A percentile compares a stretch with the other conserved stretches of the same genome.
Evolutionary conservation across 2,888 invertebrate genomes (phyloP).

Genomic region (Philopedon plagiatum): DNA sequence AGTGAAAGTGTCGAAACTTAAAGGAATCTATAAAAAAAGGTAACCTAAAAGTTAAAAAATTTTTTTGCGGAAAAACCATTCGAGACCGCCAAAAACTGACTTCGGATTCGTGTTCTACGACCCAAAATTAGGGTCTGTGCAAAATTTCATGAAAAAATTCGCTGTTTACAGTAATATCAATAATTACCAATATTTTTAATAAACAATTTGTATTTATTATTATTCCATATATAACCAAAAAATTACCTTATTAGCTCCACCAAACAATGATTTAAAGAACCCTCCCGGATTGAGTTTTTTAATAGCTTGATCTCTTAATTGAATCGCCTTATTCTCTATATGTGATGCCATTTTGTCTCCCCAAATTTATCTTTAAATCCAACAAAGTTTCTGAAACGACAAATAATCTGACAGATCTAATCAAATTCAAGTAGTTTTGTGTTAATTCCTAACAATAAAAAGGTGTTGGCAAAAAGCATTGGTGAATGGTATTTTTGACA

Average conservation of each 20-base stretch:
- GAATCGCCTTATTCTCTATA: constrained; percentile 91
- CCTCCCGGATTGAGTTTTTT: constrained; percentile 75
- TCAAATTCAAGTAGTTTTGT: constrained; percentile 6
- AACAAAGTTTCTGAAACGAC: neutral
- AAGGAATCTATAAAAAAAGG: too few species aligned
- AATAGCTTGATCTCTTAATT: constrained; percentile 89
- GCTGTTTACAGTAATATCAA: too few species aligned
- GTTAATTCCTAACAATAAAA: neutral
- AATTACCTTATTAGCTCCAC: constrained; percentile 36
- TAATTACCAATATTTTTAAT: too few species aligned
- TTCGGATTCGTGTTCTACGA: too few species aligned
- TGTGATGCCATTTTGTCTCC: constrained; percentile 77
- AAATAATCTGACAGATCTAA: neutral
- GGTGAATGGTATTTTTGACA: neutral
- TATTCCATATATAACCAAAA: too few species aligned
- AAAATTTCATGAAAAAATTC: too few species aligned
- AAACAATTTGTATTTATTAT: too few species aligned
- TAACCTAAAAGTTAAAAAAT: too few species aligned
- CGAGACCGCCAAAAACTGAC: too few species aligned
- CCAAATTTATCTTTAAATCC: neutral
- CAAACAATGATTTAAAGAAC: constrained; percentile 49
- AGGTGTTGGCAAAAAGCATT: neutral
- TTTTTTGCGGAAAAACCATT: too few species aligned
- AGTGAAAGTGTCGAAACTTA: too few species aligned
- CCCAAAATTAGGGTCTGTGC: too few species aligned